Evolutionary conservation across 1,140 invertebrate species (phyloP).

Genomic region (Mactra quadrangularis): DNA sequence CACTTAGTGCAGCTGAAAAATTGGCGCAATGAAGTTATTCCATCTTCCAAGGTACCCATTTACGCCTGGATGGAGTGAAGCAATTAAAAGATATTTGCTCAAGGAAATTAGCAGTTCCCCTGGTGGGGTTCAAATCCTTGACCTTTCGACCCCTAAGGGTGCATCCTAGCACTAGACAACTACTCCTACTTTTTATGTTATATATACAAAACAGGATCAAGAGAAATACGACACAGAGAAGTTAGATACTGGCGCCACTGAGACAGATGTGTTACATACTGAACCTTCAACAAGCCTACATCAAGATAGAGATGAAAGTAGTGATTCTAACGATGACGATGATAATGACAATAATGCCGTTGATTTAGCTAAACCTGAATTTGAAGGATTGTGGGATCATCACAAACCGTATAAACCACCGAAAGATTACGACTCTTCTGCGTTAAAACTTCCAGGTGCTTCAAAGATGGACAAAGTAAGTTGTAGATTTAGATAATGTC

Average conservation of each 20-base stretch:
- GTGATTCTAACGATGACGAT: conserved; percentile 72
- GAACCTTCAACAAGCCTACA: background rate
- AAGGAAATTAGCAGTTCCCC: no score
- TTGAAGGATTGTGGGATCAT: conserved; percentile 83
- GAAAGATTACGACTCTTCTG: conserved; percentile 69
- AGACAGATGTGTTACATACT: background rate
- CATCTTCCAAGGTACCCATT: no score
- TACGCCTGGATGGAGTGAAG: no score
- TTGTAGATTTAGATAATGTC: background rate
- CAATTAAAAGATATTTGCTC: no score
- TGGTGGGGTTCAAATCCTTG: no score
- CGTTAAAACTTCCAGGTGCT: conserved; percentile 68
- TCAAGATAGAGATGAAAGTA: conserved; percentile 32
- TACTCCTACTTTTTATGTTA: no score
- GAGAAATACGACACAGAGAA: conserved; percentile 48
- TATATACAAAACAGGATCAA: background rate
- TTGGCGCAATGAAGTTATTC: no score
- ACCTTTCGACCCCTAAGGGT: no score
- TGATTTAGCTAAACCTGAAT: conserved; percentile 81
- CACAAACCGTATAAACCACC: conserved; percentile 80
- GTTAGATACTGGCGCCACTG: conserved; percentile 39
- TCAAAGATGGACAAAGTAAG: conserved; percentile 83
- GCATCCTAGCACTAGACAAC: no score
- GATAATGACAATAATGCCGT: conserved; percentile 69
- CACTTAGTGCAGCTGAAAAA: no score